Percentiles rank a stretch among this genome's conserved stretches.
These are phyloP conservation scores for Drosophila dunni DNA, from an alignment of 1,140 invertebrate genomes.

Conservation along the genomic window DNA sequence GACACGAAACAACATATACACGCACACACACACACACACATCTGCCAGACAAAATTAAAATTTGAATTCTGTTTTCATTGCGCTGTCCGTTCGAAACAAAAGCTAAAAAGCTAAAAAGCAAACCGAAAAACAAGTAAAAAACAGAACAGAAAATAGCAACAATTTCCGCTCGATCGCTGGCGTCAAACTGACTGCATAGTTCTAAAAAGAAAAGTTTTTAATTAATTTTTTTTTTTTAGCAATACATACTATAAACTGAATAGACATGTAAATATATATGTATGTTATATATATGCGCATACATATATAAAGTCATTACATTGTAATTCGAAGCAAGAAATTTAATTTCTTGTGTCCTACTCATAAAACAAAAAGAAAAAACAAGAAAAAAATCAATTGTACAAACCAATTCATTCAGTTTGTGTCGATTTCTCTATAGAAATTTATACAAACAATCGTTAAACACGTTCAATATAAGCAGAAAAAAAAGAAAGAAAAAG, in stretches of 20 bases:
- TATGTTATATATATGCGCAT: slow-evolving; percentile 17
- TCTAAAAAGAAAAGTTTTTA: slow-evolving; percentile 25
- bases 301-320: slow-evolving; percentile 51
- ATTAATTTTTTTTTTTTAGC: slow-evolving; percentile 36
- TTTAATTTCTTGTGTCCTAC: slow-evolving; percentile 70
- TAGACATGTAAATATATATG: slow-evolving; percentile 14
- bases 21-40: neutral
- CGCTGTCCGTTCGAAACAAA: slow-evolving; percentile 20
- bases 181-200: slow-evolving; percentile 43
- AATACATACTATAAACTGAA: slow-evolving; percentile 36
- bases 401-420: slow-evolving; percentile 31
- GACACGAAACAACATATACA: neutral
- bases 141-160: slow-evolving; percentile 19
- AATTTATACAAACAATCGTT: slow-evolving; percentile 20
- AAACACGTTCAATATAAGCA: slow-evolving; percentile 47
- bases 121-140: slow-evolving; percentile 12
- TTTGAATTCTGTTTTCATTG: slow-evolving; percentile 41
- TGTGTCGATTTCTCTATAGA: slow-evolving; percentile 8
- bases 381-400: slow-evolving; percentile 14
- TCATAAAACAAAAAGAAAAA: slow-evolving; percentile 21
- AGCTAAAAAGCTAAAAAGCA: slow-evolving; percentile 11
- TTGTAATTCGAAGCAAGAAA: slow-evolving; percentile 68
- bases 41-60: neutral
- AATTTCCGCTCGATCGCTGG: slow-evolving; percentile 32
- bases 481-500: slow-evolving; percentile 15